Percentiles rank a stretch among this genome's conserved stretches.
These are phyloP conservation scores for Oreochromis aureus DNA, from an alignment of 2,113 vertebrate species.

Conservation along the genomic window DNA sequence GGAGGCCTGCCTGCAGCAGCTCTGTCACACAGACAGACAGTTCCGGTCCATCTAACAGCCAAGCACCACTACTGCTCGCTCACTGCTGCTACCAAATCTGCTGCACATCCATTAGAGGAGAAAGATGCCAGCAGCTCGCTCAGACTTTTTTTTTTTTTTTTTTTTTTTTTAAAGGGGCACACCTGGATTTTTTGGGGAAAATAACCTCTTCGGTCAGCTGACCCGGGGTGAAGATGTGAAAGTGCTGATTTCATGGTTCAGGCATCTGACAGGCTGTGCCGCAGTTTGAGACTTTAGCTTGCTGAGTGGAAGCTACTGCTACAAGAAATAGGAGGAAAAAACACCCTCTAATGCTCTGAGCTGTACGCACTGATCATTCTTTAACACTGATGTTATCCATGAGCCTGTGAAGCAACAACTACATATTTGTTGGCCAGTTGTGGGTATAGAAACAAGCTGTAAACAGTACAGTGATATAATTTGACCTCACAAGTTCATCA, in stretches of 20 bases:
- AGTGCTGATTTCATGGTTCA: slow-evolving; percentile 6
- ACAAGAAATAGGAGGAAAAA: neutral
- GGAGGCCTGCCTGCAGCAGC: slow-evolving; percentile 50
- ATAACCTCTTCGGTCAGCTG: neutral
- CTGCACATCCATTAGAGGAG: slow-evolving; percentile 42
- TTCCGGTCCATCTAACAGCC: slow-evolving; percentile 50
- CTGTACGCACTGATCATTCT: neutral
- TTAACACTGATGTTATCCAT: neutral
- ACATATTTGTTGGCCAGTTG: neutral
- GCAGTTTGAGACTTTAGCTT: neutral
- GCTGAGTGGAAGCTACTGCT: neutral
- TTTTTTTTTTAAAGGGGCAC: neutral
- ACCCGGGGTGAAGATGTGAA: neutral
- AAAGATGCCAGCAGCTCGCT: neutral
- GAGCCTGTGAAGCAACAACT: neutral
- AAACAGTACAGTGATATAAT: neutral
- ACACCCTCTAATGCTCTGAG: neutral
- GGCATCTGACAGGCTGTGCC: neutral
- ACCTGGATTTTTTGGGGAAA: neutral
- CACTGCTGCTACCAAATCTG: slow-evolving; percentile 47
- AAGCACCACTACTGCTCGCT: slow-evolving; percentile 36
- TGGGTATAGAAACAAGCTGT: neutral
- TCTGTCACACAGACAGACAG: slow-evolving; percentile 39
- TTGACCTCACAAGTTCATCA: neutral
- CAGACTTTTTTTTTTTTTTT: neutral